Base-by-base conservation (phyloP, 2,797 vertebrate genomes). In the Sebastes jordani region DNA sequence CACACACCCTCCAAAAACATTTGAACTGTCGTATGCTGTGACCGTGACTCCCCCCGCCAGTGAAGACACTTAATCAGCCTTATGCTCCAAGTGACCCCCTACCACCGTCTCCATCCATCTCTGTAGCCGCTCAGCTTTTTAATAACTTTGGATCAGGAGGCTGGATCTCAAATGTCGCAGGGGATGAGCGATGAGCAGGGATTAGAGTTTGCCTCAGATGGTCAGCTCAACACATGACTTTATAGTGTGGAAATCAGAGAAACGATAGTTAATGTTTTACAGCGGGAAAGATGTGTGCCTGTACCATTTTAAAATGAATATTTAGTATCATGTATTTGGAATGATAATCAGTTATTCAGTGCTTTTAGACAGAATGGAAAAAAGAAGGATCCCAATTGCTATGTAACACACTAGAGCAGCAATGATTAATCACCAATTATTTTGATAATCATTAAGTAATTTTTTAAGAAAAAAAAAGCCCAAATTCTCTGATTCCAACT, bases 31-130 rank as follows among this genome's bases (percentile, higher is more conserved):
- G 29, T 65, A 67, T 80, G 80, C 80, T 84, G 66, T 71, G 87
- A 86, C 86, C 29, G 9, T 79, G 76, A 85, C 80, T 74, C 60
- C 80, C 58, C 74, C 36, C 52, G 2, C 67, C 59, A 71, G 81
- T 78, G 75, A 64, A 86, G 91, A 81, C 89, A 87, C 86, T 91
- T 91, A 88, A 91, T 93, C 86, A 86, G 75, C 86, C 89, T 81
- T 85, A 83, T 91, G 88, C 77, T 86, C 74, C 77, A 42, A 79
- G 75, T 88, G 89, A 86, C 86, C 88, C 79, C 83, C 83, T 13
- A 49, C 76, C 34, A 67, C 59, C 23, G n/a, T 27, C 65, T 55
- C 56, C 82, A 89, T 90, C 88, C 83, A 91, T 91, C 86, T 80
- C 49, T 84, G 62, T 65, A 65, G n/a, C 76, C 25, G 5, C 65